Conservation (phyloP, 2,797 vertebrate species). For the Gymnodraco acuticeps region DNA sequence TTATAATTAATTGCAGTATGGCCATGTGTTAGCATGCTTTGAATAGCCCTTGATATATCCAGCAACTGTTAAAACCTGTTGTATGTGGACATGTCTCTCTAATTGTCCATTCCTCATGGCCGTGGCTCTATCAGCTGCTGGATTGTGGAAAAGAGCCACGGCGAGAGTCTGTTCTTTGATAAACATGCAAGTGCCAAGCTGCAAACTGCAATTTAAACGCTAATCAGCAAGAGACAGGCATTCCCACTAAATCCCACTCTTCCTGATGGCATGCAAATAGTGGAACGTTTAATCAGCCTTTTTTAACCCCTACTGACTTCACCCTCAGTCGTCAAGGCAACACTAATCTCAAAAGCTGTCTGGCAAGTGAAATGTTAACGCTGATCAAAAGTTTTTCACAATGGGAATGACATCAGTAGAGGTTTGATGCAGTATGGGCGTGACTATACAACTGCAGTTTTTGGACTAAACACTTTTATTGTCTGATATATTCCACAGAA, state of each 20-base stretch:
- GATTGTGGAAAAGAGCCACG: constrained; percentile 50
- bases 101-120: constrained; percentile 27
- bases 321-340: constrained; percentile 75
- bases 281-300: constrained; percentile 81
- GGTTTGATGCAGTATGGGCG: constrained; percentile 24
- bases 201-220: constrained; percentile 76
- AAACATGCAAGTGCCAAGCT: constrained; percentile 69
- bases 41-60: background rate
- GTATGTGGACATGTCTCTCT: constrained; percentile 8
- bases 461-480: background rate
- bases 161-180: constrained; percentile 57
- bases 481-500: background rate
- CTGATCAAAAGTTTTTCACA: constrained; percentile 66
- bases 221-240: constrained; percentile 79
- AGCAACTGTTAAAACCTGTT: constrained; percentile 9
- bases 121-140: constrained; percentile 29
- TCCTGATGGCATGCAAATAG: constrained; percentile 78
- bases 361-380: constrained; percentile 66
- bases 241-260: constrained; percentile 72
- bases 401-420: constrained; percentile 26
- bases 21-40: background rate
- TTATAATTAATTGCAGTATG: background rate
- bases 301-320: constrained; percentile 77
- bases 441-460: background rate
- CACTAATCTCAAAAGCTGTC: constrained; percentile 80